Evolutionary conservation across 2,113 vertebrate species (phyloP), one percentile per base, ranked within the genome.

Genomic region (Pelmatolapia mariae): DNA sequence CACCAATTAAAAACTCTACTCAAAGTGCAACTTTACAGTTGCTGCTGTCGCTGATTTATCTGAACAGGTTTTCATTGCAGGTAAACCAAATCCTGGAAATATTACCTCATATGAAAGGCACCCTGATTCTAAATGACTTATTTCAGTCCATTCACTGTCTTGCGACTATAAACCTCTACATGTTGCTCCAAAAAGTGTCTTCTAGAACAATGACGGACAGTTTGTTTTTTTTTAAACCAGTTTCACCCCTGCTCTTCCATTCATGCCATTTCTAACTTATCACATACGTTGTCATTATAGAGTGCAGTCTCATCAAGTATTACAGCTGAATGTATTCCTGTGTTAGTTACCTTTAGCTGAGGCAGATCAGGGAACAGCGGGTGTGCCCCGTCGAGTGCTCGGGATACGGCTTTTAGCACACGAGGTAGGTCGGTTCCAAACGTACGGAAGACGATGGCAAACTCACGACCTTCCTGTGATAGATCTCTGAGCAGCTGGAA

Each of bases 391-490:
- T 96, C 91, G 2, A 98, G 91, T 2, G 96, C 95, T 1, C 83
- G 94, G 80, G 84, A 59, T 33, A 98, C 61, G 0, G 96, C 95
- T 13, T 4, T 93, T 19, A 98, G 94, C 29, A 95, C 89, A 0
- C 94, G 95, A 31, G 96, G 95, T 45, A 98, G 94, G 92, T 98
- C 98, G 0, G 86, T 91, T 31, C 98, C 98, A 22, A 98, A 98
- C 0, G 97, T 98, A 7, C 98, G 96, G 68, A 98, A 97, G 43
- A 98, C 0, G 2, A 98, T 4, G 1, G 97, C 92, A 24, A 98
- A 98, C 0, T 95, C 92, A 6, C 95, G 86, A 1, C 95, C 93
- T 4, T 97, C 95, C 31, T 92, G 91, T 12, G 83, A 91, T 90
- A 98, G 95, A 29, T 95, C 78, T 71, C 93, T 94, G 84, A 98